phyloP scores from a whole-genome alignment of 2,113 vertebrate species.

The Origma solitaria region DNA sequence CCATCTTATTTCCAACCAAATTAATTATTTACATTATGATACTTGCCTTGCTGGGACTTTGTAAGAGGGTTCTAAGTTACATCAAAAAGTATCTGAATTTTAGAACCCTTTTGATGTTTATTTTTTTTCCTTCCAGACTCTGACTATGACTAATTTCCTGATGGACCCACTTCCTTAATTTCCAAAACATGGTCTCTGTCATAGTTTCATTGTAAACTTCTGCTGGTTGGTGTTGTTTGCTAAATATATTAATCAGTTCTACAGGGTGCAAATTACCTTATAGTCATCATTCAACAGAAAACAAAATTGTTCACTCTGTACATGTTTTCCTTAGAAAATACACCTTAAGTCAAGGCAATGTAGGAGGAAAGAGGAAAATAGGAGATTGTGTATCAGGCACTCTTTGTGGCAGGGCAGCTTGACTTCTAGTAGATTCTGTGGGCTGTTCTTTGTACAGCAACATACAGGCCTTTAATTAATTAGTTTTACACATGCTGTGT shows the following conservation, averaged over 20 bases:
- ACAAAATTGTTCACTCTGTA: not conserved
- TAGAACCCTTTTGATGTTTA: not conserved
- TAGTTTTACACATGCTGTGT: not conserved
- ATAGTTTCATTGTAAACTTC: not conserved
- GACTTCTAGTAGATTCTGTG: not conserved
- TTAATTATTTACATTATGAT: not conserved
- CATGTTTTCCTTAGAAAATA: not conserved
- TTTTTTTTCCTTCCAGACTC: not conserved
- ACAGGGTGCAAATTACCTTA: not conserved
- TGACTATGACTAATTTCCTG: not conserved
- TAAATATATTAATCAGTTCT: not conserved
- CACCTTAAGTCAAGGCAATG: not conserved
- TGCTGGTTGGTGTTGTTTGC: not conserved
- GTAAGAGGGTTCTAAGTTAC: not conserved
- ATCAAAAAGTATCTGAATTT: not conserved
- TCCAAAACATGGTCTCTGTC: not conserved
- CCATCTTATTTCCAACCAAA: constrained; percentile 61
- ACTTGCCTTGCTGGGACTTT: not conserved
- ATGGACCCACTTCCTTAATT: not conserved
- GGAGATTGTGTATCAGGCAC: not conserved
- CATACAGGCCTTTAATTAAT: not conserved
- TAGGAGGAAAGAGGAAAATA: not conserved
- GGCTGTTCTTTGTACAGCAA: not conserved
- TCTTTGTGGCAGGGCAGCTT: not conserved
- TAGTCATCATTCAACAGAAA: not conserved